These are phyloP conservation scores for Heteropelma amictum DNA, from an alignment of 2,888 invertebrate genomes.

Conservation along the genomic window DNA sequence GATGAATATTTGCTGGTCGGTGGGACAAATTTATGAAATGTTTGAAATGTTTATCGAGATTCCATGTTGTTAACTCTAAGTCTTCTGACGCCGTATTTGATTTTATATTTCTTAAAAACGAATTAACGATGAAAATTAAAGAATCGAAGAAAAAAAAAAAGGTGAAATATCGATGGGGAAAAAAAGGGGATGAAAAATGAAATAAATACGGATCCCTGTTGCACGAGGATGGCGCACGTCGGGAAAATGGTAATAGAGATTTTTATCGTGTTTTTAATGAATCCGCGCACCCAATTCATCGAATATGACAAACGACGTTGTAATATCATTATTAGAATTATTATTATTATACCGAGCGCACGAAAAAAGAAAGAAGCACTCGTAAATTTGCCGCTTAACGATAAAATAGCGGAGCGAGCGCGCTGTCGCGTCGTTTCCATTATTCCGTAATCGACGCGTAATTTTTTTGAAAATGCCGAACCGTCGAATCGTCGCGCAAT, in stretches of 20 bases:
- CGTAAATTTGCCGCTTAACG: constrained; percentile 30
- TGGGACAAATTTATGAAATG: constrained; percentile 63
- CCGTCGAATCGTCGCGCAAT: constrained; percentile 22
- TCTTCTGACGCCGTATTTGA: constrained; percentile 61
- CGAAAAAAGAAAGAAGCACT: constrained; percentile 33
- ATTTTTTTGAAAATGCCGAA: constrained; percentile 14
- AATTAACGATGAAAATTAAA: not conserved
- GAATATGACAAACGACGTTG: constrained; percentile 32
- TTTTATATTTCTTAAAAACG: constrained; percentile 56
- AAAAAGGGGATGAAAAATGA: not conserved
- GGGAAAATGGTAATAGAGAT: constrained; percentile 6
- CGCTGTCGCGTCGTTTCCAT: constrained; percentile 29
- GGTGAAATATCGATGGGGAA: not conserved
- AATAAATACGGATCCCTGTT: not conserved
- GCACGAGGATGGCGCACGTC: constrained; percentile 6
- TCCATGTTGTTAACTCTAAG: constrained; percentile 66
- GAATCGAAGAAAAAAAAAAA: not conserved
- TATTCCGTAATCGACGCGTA: constrained; percentile 27
- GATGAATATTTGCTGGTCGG: constrained; percentile 8
- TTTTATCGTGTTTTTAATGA: constrained; percentile 42
- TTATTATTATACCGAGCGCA: constrained; percentile 37
- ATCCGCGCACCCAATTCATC: constrained; percentile 34
- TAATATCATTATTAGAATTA: constrained; percentile 48
- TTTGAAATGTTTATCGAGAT: constrained; percentile 68
- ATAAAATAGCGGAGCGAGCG: constrained; percentile 10